phyloP scores from a whole-genome alignment of 2,797 vertebrate genomes.

The Smutsia gigantea region DNA sequence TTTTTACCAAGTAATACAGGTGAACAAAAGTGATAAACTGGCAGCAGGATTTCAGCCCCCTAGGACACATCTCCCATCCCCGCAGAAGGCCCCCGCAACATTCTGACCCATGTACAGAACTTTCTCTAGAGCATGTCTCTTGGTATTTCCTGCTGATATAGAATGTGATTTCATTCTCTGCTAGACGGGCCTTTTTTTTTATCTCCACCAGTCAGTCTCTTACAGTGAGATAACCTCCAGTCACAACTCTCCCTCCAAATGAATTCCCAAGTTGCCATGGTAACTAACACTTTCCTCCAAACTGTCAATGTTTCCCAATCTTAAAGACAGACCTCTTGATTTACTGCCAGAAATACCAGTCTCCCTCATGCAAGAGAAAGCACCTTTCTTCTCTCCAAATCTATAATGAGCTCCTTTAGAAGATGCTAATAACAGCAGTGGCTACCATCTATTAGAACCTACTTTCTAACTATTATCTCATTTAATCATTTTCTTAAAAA shows the following conservation, averaged over 20 bases:
- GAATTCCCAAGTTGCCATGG: conserved; percentile 70
- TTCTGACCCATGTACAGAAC: conserved; percentile 21
- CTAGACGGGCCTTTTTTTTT: neutral
- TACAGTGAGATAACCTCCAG: conserved; percentile 56
- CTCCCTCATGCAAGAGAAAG: conserved; percentile 48
- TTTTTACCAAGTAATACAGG: neutral
- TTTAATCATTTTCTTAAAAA: conserved; percentile 43
- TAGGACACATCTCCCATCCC: neutral
- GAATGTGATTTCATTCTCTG: conserved; percentile 27
- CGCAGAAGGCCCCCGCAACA: neutral
- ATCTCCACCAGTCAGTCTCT: conserved; percentile 1
- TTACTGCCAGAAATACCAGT: conserved; percentile 54
- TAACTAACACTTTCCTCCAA: conserved; percentile 51
- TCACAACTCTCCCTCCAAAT: conserved; percentile 63
- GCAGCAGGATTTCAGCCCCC: neutral
- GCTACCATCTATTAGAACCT: neutral
- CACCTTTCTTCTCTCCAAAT: conserved; percentile 25
- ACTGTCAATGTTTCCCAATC: conserved; percentile 47
- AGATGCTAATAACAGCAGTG: conserved; percentile 32
- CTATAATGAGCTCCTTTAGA: conserved; percentile 20
- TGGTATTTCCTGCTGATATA: conserved; percentile 5
- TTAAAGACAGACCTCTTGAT: conserved; percentile 6
- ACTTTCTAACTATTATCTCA: conserved; percentile 17
- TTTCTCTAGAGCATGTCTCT: neutral
- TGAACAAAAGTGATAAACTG: conserved; percentile 45